Percentiles rank a stretch among this genome's conserved stretches.
phyloP scores from a whole-genome alignment of 2,797 vertebrate genomes.

The Cossypha niveicapilla region DNA sequence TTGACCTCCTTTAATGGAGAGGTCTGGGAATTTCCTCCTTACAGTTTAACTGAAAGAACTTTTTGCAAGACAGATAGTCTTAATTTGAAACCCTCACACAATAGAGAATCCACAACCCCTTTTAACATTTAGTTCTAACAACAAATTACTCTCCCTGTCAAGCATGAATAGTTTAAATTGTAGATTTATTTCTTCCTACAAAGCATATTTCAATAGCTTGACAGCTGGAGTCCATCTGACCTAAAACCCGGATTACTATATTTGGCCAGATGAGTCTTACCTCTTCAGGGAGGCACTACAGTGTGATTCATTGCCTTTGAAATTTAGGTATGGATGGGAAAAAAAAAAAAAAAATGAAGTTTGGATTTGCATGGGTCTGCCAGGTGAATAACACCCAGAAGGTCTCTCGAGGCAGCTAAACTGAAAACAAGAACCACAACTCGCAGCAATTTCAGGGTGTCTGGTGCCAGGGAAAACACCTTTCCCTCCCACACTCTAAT shows the following conservation, averaged over 20 bases:
- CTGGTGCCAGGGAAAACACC: background rate
- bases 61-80: background rate
- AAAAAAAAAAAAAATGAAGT: background rate
- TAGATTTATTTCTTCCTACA: slow-evolving; percentile 46
- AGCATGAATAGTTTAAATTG: background rate
- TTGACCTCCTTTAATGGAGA: background rate
- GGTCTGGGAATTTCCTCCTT: slow-evolving; percentile 36
- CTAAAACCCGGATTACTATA: background rate
- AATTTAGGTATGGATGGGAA: background rate
- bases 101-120: background rate
- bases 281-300: background rate
- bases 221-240: background rate
- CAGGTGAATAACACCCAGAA: background rate
- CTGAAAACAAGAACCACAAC: background rate
- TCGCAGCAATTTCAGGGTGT: background rate
- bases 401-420: background rate
- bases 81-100: background rate
- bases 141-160: slow-evolving; percentile 12
- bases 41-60: background rate
- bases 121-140: slow-evolving; percentile 3
- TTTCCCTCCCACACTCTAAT: background rate
- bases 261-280: background rate
- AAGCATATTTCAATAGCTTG: slow-evolving; percentile 7
- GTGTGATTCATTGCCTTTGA: background rate
- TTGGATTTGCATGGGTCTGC: background rate